Evolutionary conservation across 1,140 invertebrate species (phyloP).

Genomic region (Popillia japonica): DNA sequence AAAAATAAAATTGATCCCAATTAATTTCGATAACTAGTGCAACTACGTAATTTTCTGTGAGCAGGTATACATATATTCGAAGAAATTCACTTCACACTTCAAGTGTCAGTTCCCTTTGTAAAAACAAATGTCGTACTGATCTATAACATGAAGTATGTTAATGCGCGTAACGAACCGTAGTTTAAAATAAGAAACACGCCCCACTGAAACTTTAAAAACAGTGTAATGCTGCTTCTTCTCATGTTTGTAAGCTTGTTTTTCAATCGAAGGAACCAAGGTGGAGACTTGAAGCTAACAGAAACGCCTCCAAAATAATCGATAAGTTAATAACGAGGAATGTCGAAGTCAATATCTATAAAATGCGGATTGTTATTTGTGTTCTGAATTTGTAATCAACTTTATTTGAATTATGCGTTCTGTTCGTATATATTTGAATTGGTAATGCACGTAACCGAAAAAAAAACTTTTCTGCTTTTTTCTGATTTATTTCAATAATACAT

Average conservation of each 20-base stretch:
- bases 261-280: background rate
- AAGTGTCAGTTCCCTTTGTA: no score
- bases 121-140: no score
- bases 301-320: slow-evolving; percentile 7
- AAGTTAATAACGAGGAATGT: slow-evolving; percentile 18
- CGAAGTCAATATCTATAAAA: slow-evolving; percentile 10
- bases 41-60: no score
- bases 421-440: slow-evolving; percentile 26
- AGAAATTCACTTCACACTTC: no score
- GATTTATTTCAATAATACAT: slow-evolving; percentile 33
- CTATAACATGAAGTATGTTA: no score
- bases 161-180: no score
- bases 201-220: no score
- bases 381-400: slow-evolving; percentile 20
- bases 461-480: background rate
- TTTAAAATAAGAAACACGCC: no score
- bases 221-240: no score
- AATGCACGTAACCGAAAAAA: slow-evolving; percentile 15
- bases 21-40: no score
- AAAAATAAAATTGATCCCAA: no score
- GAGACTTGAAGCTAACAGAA: background rate
- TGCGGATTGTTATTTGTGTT: slow-evolving; percentile 27
- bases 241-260: background rate
- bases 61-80: no score
- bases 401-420: slow-evolving; percentile 18